A percentile compares a stretch with the other conserved stretches of the same genome.
These are phyloP conservation scores for Sinelater perroti DNA, from an alignment of 2,888 invertebrate genomes.

Conservation along the genomic window DNA sequence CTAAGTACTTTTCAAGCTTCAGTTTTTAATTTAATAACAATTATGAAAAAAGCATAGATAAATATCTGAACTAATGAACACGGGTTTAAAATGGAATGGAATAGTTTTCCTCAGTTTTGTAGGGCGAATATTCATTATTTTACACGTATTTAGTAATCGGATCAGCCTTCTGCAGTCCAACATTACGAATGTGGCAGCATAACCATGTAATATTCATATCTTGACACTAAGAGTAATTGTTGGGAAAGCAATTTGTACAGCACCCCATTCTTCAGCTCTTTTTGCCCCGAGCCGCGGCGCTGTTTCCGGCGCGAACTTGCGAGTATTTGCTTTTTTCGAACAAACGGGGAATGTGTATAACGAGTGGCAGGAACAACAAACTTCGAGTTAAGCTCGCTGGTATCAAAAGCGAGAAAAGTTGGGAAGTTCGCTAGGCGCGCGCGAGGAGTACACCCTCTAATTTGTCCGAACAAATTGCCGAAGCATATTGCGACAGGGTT, in stretches of 20 bases:
- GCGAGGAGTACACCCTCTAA: constrained; percentile 34
- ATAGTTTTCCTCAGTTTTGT: no score
- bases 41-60: no score
- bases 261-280: constrained; percentile 20
- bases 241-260: constrained; percentile 21
- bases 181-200: no score
- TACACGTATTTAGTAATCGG: no score
- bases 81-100: no score
- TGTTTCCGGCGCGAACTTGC: constrained; percentile 43
- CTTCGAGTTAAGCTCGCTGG: constrained; percentile 38
- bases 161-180: no score
- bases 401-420: constrained; percentile 38
- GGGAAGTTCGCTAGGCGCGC: constrained; percentile 31
- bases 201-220: not conserved
- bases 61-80: no score
- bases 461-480: constrained; percentile 35
- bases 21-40: no score
- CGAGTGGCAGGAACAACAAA: constrained; percentile 40
- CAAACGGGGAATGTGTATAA: constrained; percentile 42
- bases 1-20: no score
- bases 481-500: constrained; percentile 25
- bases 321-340: constrained; percentile 46
- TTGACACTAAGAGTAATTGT: constrained; percentile 6
- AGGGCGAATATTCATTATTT: no score
- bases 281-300: constrained; percentile 34